Evolutionary conservation across 2,113 vertebrate species (phyloP), one percentile per base, ranked within the genome.

Genomic region (Brienomyrus longianalis): DNA sequence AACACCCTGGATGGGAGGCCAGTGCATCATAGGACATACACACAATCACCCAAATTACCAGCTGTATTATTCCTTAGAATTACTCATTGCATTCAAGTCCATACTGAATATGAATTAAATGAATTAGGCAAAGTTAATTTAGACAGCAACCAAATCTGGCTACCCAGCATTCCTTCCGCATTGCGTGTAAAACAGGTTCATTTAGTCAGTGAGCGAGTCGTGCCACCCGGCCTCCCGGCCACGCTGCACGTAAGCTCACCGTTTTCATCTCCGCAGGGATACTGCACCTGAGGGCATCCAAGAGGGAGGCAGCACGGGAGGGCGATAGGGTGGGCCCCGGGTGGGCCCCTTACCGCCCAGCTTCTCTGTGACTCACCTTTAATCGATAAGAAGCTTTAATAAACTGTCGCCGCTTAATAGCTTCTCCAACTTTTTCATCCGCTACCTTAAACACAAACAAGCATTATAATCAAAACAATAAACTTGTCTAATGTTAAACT

Each of bases 401-500:
- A 5, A 11, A 15, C 47, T 0, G 13, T n/a, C 2, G 83, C 47
- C 11, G 1, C 83, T 27, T 86, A 43, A 77, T 77, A 43, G 35
- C 35, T 17, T 86, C 27, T 86, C 83, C 48, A 86, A 43, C 21
- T 13, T 86, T 50, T 86, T 50, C 7, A 4, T 86, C 48, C n/a
- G 3, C 74, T 80, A 80, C 47, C 45, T 86, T 27, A 86, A 86
- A 51, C 92, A 94, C 95, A 94, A 91, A 94, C 95, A 93, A 91
- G 27, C 27, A 39, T 47, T 48, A 9, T 88, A 48, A 13, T 45
- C 62, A 52, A 85, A 94, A 94, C 95, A 92, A 92, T 92, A 66
- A 95, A 95, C 95, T 90, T 89, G 93, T 95, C 96, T 96, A 94
- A 95, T 95, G 94, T 95, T 48, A 90, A 56, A n/a, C 89, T 10